phyloP scores from a whole-genome alignment of 2,113 vertebrate genomes.

The Gavia stellata region DNA sequence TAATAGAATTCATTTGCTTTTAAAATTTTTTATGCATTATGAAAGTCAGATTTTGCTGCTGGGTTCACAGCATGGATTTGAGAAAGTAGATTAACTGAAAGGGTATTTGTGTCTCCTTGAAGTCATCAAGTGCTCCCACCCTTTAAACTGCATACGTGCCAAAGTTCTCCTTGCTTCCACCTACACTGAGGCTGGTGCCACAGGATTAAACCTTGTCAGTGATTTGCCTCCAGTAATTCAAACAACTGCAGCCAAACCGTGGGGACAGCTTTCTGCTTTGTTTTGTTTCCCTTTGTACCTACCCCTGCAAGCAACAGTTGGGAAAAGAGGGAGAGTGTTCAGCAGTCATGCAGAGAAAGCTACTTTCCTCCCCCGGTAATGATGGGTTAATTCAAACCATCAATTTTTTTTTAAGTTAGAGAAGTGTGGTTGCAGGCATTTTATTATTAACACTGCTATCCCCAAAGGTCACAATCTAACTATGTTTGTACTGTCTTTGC shows the following conservation, averaged over 20 bases:
- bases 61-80: not conserved
- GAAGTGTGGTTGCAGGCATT: not conserved
- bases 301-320: not conserved
- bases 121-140: not conserved
- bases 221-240: not conserved
- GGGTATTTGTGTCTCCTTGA: not conserved
- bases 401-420: not conserved
- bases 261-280: not conserved
- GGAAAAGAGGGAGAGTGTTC: not conserved
- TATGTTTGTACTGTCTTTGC: not conserved
- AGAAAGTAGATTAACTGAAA: not conserved
- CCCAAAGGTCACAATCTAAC: not conserved
- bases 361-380: not conserved
- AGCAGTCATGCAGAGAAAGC: not conserved
- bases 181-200: not conserved
- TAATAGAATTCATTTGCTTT: not conserved
- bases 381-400: not conserved
- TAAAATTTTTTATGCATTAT: not conserved
- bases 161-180: not conserved
- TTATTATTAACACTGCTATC: not conserved
- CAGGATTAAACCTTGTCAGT: not conserved
- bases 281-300: not conserved
- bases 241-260: not conserved
- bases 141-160: not conserved
- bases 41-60: not conserved